phyloP scores from a whole-genome alignment of 2,888 invertebrate genomes.

The Drosophila flavopinicola region DNA sequence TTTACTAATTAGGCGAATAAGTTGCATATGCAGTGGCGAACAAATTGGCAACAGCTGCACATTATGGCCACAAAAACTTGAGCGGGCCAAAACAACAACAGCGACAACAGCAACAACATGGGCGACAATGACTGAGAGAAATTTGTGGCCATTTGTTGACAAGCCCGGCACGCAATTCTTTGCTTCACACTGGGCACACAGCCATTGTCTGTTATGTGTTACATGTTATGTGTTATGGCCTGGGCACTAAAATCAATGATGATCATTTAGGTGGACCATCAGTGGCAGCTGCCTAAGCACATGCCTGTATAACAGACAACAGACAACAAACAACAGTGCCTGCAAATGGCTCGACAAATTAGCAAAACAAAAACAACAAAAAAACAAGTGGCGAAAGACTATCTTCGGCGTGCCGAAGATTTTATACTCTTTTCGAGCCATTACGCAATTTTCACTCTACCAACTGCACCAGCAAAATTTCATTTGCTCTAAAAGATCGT shows the following conservation, averaged over 20 bases:
- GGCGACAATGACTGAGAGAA: conserved; percentile 44
- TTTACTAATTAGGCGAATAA: conserved; percentile 62
- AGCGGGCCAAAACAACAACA: neutral
- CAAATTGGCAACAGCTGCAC: conserved; percentile 48
- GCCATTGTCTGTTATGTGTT: conserved; percentile 38
- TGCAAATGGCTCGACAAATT: conserved; percentile 33
- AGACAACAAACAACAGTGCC: too few relatives aligned
- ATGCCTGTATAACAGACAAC: conserved; percentile 1
- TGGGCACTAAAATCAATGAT: conserved; percentile 71
- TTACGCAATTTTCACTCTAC: too few relatives aligned
- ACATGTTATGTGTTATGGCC: too few relatives aligned
- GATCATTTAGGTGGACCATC: conserved; percentile 59
- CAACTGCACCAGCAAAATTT: too few relatives aligned
- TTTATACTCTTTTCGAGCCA: too few relatives aligned
- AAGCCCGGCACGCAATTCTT: conserved; percentile 44
- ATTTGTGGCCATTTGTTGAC: conserved; percentile 71
- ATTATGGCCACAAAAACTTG: conserved; percentile 34
- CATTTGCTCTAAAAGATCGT: too few relatives aligned
- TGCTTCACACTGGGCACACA: conserved; percentile 4
- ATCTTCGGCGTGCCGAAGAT: too few relatives aligned
- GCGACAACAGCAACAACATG: neutral
- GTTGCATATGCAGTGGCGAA: conserved; percentile 39
- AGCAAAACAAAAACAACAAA: too few relatives aligned
- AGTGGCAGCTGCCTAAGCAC: conserved; percentile 34
- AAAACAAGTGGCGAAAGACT: too few relatives aligned